Evolutionary conservation across 2,888 invertebrate species (phyloP).

Genomic region (Amitus sp.): DNA sequence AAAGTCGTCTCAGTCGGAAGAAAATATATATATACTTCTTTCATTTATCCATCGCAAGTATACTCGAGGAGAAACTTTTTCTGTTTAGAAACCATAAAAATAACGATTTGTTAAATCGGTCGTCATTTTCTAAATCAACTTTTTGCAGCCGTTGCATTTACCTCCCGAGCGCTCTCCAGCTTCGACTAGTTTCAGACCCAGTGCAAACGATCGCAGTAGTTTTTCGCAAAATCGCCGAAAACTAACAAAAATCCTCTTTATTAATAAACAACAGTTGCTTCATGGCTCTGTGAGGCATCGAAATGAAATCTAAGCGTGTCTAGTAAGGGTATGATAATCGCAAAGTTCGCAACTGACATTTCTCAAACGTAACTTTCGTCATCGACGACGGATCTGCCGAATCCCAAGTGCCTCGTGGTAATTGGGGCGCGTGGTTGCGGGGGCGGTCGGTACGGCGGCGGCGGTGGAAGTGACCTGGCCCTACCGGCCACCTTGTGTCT

Average conservation of each 20-base stretch:
- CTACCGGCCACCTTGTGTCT: constrained; percentile 64
- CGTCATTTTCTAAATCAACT: constrained; percentile 1
- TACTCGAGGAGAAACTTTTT: not conserved
- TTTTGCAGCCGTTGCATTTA: not conserved
- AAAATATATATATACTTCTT: no score
- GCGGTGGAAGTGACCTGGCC: constrained; percentile 61
- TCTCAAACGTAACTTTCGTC: constrained; percentile 63
- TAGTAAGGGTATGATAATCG: no score
- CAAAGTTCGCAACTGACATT: not conserved
- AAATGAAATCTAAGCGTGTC: no score
- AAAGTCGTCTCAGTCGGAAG: constrained; percentile 10
- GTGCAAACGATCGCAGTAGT: not conserved
- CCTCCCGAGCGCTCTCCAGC: constrained; percentile 17
- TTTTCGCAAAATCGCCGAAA: no score
- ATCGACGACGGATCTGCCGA: constrained; percentile 58
- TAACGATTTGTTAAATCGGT: constrained; percentile 4
- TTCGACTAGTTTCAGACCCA: constrained; percentile 33
- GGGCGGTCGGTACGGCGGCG: constrained; percentile 62
- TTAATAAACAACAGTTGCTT: not conserved
- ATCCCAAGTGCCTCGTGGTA: constrained; percentile 57
- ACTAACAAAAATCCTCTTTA: not conserved
- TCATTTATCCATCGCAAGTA: no score
- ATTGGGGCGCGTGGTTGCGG: constrained; percentile 61
- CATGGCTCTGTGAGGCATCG: constrained; percentile 9
- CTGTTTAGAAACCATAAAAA: no score